Evolutionary conservation across 1,140 invertebrate genomes (phyloP).

Genomic region (Eueides isabella): DNA sequence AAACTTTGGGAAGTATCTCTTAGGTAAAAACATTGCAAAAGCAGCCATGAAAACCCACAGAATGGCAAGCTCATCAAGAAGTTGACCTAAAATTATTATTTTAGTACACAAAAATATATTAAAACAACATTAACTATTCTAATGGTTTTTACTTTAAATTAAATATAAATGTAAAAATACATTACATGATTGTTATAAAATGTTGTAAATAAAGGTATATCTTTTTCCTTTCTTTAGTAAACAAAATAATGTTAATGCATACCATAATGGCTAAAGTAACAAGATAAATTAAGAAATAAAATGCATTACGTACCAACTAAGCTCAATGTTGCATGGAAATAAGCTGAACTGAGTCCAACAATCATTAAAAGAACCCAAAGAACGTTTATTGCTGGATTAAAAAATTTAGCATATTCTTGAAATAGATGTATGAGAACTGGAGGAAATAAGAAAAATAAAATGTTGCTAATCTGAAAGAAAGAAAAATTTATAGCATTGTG

Average conservation of each 20-base stretch:
- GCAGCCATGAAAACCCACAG: slow-evolving; percentile 91
- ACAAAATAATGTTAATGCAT: no score
- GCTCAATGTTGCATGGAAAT: slow-evolving; percentile 92
- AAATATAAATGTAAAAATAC: neutral
- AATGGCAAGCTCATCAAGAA: slow-evolving; percentile 91
- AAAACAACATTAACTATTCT: slow-evolving; percentile 25
- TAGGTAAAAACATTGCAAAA: slow-evolving; percentile 88
- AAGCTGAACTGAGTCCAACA: slow-evolving; percentile 90
- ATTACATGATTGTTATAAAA: no score
- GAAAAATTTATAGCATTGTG: neutral
- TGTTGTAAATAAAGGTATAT: no score
- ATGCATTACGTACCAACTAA: slow-evolving; percentile 84
- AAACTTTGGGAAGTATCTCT: slow-evolving; percentile 86
- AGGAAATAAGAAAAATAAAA: slow-evolving; percentile 89
- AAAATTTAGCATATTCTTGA: slow-evolving; percentile 87
- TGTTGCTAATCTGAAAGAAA: slow-evolving; percentile 87
- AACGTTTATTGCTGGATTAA: slow-evolving; percentile 89
- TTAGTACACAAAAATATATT: neutral
- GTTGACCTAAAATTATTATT: slow-evolving; percentile 82
- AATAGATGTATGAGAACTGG: slow-evolving; percentile 90
- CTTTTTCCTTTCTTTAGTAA: neutral
- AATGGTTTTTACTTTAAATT: neutral
- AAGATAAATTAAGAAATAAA: neutral
- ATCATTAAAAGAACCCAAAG: slow-evolving; percentile 90
- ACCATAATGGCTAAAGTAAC: no score